A percentile compares a stretch with the other conserved stretches of the same genome.
Conservation (phyloP, 2,113 vertebrate genomes). For the Alethe castanea region DNA sequence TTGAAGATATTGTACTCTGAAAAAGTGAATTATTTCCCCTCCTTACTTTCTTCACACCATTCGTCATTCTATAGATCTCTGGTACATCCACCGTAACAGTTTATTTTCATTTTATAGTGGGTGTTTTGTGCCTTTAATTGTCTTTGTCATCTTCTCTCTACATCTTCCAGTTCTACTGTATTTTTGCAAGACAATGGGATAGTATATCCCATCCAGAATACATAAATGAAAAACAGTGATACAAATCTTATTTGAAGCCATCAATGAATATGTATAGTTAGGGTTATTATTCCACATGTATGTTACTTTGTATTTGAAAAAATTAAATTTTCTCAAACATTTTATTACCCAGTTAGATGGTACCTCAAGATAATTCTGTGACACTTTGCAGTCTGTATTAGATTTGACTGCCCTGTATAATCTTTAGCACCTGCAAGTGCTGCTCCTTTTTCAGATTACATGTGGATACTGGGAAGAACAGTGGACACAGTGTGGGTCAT, state of each 20-base stretch:
- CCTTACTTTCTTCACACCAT: not conserved
- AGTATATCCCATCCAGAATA: not conserved
- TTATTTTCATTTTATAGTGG: not conserved
- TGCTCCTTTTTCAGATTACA: not conserved
- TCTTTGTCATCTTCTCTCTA: not conserved
- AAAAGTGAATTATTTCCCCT: not conserved
- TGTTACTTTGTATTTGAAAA: not conserved
- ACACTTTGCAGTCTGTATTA: not conserved
- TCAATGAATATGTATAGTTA: not conserved
- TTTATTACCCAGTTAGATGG: not conserved
- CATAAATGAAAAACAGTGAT: not conserved
- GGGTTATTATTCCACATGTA: not conserved
- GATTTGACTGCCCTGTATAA: not conserved
- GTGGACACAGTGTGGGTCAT: not conserved
- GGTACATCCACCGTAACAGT: not conserved
- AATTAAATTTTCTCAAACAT: not conserved
- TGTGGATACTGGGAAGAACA: not conserved
- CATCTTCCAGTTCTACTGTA: not conserved
- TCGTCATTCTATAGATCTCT: not conserved
- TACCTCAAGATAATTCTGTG: not conserved
- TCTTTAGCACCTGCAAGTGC: not conserved
- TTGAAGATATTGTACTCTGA: not conserved
- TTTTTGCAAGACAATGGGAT: not conserved
- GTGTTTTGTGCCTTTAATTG: not conserved
- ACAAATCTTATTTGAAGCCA: not conserved